Base-by-base conservation (phyloP, 1,140 invertebrate species). In the Venustaconcha ellipsiformis region DNA sequence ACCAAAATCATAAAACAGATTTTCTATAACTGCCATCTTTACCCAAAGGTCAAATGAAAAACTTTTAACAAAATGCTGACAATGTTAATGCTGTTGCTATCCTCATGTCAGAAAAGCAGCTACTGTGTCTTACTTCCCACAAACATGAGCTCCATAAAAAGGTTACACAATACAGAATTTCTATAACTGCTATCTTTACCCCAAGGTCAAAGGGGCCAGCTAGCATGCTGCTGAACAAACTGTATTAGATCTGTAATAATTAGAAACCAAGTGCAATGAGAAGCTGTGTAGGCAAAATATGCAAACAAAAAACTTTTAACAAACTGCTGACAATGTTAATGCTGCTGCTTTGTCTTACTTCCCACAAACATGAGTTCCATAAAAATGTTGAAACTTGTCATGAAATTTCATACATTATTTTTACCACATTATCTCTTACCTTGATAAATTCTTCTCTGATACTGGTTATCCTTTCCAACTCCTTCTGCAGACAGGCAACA, bases 361-460 rank as follows among this genome's bases (percentile, higher is more conserved):
- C 37, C 37, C 37, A 48, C 37, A 48, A 12, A 60, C 20, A 48
- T n/a, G 26, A 8, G 37, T 37, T 30, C 14, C 2, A 63, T 55
- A 56, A 63, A 8, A 14, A 8, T 55, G 37, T 72, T 30, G 23
- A 30, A 56, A 48, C 30, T 67, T 62, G 37, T 11, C 3, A 55
- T 14, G 12, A 62, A 20, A 13, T 20, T 30, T 30, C n/a, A 14
- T n/a, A 17, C 15, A 15, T 71, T 48, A 48, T 48, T 14, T 74
- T 78, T 80, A 92, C 91, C 82, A 30, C 26, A 30, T 30, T 48
- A 48, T 48, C 15, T 74, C 76, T 78, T 80, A 92, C 91, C 82
- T 88, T 70, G n/a, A 91, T 81, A 78, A 93, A 93, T 64, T 89
- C 90, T 23, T 90, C 86, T 76, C 91, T 91, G 57, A 90, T 87